These are phyloP conservation scores for Geodia barretti DNA, from an alignment of 37 sponge, comb jelly and placozoan species.

Conservation along the genomic window DNA sequence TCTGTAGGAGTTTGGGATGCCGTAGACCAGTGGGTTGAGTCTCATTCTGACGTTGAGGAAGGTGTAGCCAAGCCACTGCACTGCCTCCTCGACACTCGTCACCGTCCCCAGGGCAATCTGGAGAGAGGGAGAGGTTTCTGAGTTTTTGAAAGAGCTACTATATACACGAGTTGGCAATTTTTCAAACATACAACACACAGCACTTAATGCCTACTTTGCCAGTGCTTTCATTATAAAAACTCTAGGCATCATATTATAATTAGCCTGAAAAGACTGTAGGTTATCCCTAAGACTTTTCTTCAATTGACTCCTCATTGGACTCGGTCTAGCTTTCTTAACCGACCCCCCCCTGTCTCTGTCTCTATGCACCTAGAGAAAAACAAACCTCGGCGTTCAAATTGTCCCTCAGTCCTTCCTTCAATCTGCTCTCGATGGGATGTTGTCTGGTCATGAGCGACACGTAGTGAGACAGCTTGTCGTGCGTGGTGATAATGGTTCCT, in stretches of 20 bases:
- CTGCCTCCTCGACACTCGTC: conserved; percentile 88
- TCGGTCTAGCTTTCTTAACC: neutral
- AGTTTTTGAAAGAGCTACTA: no score
- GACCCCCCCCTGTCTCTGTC: conserved; percentile 1
- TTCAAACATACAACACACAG: neutral
- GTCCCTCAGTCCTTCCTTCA: conserved; percentile 69
- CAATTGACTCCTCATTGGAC: neutral
- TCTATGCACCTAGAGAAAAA: neutral
- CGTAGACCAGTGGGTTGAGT: conserved; percentile 87
- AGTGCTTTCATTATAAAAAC: neutral
- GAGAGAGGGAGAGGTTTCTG: no score
- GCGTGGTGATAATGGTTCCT: conserved; percentile 94
- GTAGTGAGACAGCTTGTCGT: conserved; percentile 93
- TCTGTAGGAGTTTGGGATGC: conserved; percentile 45
- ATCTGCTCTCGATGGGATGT: conserved; percentile 96
- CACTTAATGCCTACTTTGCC: neutral
- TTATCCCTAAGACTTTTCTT: no score
- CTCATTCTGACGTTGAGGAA: conserved; percentile 86
- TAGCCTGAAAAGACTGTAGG: no score
- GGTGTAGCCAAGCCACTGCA: conserved; percentile 96
- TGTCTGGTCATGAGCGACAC: conserved; percentile 92
- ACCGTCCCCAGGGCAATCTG: conserved; percentile 90
- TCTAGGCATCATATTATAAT: no score
- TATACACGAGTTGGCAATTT: neutral
- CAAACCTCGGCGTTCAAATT: conserved; percentile 97